Evolutionary conservation across 2,797 vertebrate genomes (phyloP).

Genomic region (Pantherophis alleghaniensis): DNA sequence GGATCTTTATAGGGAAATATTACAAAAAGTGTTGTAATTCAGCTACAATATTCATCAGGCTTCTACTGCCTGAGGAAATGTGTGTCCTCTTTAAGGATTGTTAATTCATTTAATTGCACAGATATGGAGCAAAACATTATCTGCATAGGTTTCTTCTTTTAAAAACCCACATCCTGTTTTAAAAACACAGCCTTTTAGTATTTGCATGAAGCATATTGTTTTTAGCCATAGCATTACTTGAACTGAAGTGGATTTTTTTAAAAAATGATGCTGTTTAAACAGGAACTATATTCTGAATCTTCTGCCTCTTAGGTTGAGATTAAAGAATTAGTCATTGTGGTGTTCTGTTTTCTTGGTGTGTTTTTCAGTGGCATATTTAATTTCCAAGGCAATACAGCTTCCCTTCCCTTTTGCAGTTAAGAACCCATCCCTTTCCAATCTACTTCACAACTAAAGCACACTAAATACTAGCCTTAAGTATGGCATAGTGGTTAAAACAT

Average conservation of each 20-base stretch:
- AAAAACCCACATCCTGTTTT: neutral
- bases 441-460: slow-evolving; percentile 43
- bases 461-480: slow-evolving; percentile 31
- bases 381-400: neutral
- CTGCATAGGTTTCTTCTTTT: neutral
- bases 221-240: neutral
- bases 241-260: neutral
- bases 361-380: slow-evolving; percentile 46
- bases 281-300: neutral
- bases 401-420: slow-evolving; percentile 10
- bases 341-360: accelerated
- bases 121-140: neutral
- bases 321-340: slow-evolving; percentile 30
- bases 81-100: neutral
- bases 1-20: neutral
- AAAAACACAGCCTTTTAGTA: neutral
- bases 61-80: neutral
- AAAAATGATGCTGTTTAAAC: neutral
- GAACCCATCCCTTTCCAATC: slow-evolving; percentile 31
- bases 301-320: neutral
- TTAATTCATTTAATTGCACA: neutral
- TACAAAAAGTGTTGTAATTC: no score
- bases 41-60: neutral
- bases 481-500: neutral
- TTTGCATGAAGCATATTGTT: neutral